Evolutionary conservation across 2,797 vertebrate species (phyloP).

Genomic region (Sebastes wilsoni): DNA sequence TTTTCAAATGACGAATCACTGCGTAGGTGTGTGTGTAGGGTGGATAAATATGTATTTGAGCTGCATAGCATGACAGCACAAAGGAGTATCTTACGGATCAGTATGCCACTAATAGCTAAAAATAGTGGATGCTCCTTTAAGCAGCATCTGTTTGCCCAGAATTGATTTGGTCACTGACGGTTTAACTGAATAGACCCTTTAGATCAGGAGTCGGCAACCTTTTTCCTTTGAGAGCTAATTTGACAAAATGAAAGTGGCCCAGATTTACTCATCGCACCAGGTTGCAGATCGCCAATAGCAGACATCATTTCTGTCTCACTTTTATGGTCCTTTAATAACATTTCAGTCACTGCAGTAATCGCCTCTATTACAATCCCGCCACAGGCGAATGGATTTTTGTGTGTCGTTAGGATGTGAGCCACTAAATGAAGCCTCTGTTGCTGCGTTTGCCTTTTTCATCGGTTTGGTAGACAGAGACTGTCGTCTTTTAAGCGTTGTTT

Average conservation of each 20-base stretch:
- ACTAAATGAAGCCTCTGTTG: neutral
- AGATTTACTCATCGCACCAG: neutral
- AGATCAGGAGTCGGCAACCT: neutral
- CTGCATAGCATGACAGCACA: neutral
- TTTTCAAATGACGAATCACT: constrained; percentile 31
- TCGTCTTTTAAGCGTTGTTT: too few relatives aligned
- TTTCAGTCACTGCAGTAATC: neutral
- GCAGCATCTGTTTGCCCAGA: neutral
- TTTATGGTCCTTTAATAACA: neutral
- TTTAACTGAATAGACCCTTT: constrained; percentile 1
- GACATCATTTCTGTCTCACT: neutral
- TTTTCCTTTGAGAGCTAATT: neutral
- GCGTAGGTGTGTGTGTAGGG: neutral
- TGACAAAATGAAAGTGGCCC: neutral
- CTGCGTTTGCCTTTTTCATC: too few relatives aligned
- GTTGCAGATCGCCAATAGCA: neutral
- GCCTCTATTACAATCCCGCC: neutral
- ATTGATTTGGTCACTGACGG: neutral
- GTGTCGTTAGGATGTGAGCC: neutral
- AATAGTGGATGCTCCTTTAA: neutral
- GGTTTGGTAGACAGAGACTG: accelerated
- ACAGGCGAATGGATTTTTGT: neutral
- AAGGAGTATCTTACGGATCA: neutral
- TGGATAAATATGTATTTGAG: neutral
- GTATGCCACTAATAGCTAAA: neutral